A percentile compares a stretch with the other conserved stretches of the same genome.
Evolutionary conservation across 2,888 invertebrate genomes (phyloP).

Genomic region (Eumerus sabulonum): DNA sequence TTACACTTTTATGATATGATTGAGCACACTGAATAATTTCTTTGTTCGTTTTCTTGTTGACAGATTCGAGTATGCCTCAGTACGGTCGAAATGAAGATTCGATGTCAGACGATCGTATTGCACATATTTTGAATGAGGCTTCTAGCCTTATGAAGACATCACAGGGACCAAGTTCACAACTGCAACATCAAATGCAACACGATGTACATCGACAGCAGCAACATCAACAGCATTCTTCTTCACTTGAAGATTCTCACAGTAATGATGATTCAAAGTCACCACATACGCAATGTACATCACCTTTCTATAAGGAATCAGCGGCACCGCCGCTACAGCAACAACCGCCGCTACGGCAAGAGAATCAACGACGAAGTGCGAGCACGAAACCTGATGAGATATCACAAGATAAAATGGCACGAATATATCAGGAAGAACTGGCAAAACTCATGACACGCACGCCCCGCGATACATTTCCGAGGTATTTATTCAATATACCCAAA

Average conservation of each 20-base stretch:
- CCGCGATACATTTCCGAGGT: constrained; percentile 90
- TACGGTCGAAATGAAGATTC: constrained; percentile 88
- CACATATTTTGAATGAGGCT: constrained; percentile 95
- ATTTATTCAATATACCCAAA: constrained; percentile 71
- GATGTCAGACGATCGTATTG: constrained; percentile 94
- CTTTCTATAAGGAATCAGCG: constrained; percentile 87
- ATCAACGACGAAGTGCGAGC: constrained; percentile 78
- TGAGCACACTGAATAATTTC: constrained; percentile 4
- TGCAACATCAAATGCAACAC: constrained; percentile 80
- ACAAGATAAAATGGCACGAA: constrained; percentile 96
- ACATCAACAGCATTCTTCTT: constrained; percentile 82
- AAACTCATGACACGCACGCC: constrained; percentile 93
- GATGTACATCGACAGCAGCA: constrained; percentile 81
- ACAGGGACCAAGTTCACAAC: constrained; percentile 71
- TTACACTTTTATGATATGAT: constrained; percentile 46
- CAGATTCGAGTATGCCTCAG: constrained; percentile 88
- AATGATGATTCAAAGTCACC: constrained; percentile 91
- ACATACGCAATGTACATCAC: constrained; percentile 88
- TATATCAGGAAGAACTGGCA: constrained; percentile 96
- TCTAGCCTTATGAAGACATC: constrained; percentile 91
- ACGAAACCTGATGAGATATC: constrained; percentile 90
- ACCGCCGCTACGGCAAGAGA: constrained; percentile 72
- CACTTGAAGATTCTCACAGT: constrained; percentile 83
- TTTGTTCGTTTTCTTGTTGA: constrained; percentile 24
- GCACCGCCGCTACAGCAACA: constrained; percentile 76